Evolutionary conservation across 2,888 invertebrate species (phyloP), one percentile per base, ranked within the genome.

Genomic region (Brenthis ino): DNA sequence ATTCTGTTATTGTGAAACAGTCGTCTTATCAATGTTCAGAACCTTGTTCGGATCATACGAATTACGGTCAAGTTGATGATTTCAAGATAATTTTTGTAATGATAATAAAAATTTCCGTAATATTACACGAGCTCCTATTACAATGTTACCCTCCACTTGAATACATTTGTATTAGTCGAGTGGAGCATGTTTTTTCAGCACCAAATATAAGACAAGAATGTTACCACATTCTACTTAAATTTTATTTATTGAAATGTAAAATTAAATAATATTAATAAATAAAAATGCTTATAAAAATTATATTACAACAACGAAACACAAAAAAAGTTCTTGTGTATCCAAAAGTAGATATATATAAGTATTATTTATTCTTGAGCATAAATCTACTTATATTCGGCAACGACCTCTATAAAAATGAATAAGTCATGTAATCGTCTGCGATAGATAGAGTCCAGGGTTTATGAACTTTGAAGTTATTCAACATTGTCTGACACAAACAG

Each of bases 11-110:
- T 93, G 93, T 92, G 93, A 88, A 93, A 93, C 86, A 84, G 75
- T 77, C 77, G 80, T 82, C 87, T 90, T 90, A 91, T 92, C 91
- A 89, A 80, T 79, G 53, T 51, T 80, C 80, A 74, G 79, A 80
- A 84, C 92, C 92, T 93, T 92, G 91, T 87, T 78, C 85, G 85
- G 87, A 92, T 90, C 90, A 88, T 80, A 87, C 85, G 88, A 92
- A 92, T 92, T 93, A 92, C 92, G 93, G 93, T 91, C 92, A 93
- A 91, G 91, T 91, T 91, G 91, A 92, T 87, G 86, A 87, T 90
- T 89, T 85, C 84, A 87, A 83, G 87, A 91, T 90, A 87, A 85
- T 84, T 85, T 86, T 84, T 80, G 81, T 75, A 81, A 79, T 81
- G 85, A 89, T 86, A 85, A 87, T 85, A 85, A 70, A 43, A 83